phyloP scores from a whole-genome alignment of 2,113 vertebrate genomes.

The Piaya cayana region DNA sequence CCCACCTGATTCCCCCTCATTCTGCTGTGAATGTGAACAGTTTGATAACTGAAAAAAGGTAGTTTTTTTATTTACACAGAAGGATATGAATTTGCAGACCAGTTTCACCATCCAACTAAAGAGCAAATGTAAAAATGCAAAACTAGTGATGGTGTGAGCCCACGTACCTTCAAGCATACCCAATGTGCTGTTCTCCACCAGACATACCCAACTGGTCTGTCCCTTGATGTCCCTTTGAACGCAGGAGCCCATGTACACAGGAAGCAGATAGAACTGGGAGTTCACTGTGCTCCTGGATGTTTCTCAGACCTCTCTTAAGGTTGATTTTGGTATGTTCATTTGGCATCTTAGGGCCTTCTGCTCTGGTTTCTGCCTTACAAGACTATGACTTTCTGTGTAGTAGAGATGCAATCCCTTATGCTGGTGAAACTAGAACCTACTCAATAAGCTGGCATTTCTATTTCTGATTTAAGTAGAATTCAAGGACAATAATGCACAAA shows the following conservation, averaged over 20 bases:
- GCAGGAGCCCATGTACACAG: background rate
- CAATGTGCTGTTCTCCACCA: accelerated
- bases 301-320: background rate
- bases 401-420: background rate
- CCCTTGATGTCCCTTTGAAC: background rate
- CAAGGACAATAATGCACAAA: background rate
- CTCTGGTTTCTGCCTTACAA: background rate
- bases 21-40: background rate
- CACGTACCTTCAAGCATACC: background rate
- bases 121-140: background rate
- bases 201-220: background rate
- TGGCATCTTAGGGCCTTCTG: background rate
- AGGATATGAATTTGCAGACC: background rate
- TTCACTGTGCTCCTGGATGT: background rate
- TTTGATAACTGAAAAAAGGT: background rate
- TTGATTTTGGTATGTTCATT: background rate
- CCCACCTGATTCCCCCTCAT: background rate
- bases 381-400: background rate
- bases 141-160: background rate
- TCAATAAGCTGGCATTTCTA: background rate
- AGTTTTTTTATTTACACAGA: background rate
- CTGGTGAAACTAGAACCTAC: background rate
- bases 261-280: background rate
- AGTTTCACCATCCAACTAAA: background rate
- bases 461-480: background rate